Percentiles rank a stretch among this genome's conserved stretches.
phyloP scores from a whole-genome alignment of 2,113 vertebrate genomes.

The Myanophis thanlyinensis region DNA sequence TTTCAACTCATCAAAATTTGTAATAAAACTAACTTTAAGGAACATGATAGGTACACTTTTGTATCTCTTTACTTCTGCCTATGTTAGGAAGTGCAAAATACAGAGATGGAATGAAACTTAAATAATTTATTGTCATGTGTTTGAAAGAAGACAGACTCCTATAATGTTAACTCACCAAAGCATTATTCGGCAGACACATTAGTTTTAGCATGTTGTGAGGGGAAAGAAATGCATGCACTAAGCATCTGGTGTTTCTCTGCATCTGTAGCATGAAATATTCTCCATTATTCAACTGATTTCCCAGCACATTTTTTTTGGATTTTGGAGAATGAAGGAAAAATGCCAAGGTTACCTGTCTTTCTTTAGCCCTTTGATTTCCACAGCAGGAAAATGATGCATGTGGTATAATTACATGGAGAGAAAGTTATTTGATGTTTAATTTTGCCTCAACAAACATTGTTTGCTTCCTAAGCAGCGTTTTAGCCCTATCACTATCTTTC shows the following conservation, averaged over 20 bases:
- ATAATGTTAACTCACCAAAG: conserved; percentile 36
- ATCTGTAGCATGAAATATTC: neutral
- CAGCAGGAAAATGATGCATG: conserved; percentile 53
- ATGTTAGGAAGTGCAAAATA: neutral
- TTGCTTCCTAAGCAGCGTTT: conserved; percentile 69
- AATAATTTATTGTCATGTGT: neutral
- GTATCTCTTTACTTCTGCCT: neutral
- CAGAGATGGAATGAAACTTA: neutral
- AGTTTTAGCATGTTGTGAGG: conserved; percentile 2
- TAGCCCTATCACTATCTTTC: conserved; percentile 70
- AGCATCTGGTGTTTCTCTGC: neutral
- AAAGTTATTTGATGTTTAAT: conserved; percentile 67
- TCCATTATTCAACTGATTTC: conserved; percentile 5
- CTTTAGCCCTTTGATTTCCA: conserved; percentile 37
- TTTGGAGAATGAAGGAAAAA: neutral
- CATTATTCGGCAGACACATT: conserved; percentile 16
- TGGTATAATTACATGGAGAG: conserved; percentile 57
- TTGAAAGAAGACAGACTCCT: conserved; percentile 23
- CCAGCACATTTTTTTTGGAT: accelerated
- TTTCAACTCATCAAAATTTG: neutral
- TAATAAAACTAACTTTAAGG: neutral
- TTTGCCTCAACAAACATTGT: conserved; percentile 47
- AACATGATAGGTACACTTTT: neutral
- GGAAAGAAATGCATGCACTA: neutral
- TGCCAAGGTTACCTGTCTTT: conserved; percentile 8